A percentile compares a stretch with the other conserved stretches of the same genome.
Conservation (phyloP, 2,888 invertebrate species). For the Drosophila bunnanda region DNA sequence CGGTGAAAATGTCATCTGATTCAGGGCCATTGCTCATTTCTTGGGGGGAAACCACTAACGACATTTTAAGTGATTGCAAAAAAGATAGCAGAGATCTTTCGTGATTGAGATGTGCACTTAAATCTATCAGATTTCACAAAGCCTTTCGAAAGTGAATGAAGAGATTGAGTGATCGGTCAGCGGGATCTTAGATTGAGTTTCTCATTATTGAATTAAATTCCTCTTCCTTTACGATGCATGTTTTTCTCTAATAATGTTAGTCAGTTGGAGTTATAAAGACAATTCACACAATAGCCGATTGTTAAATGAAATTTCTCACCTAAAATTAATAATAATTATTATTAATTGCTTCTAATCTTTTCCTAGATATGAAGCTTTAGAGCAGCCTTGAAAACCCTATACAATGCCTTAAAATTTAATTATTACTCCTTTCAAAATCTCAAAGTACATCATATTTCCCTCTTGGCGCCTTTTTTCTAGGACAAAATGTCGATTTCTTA, state of each 20-base stretch:
- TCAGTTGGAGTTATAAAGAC: too few relatives aligned
- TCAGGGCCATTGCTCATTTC: conserved; percentile 39
- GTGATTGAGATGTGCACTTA: background rate
- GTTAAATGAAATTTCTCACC: conserved; percentile 2
- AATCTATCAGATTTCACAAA: background rate
- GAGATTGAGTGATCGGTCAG: background rate
- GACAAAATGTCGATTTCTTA: conserved; percentile 24
- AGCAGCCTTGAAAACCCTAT: conserved; percentile 14
- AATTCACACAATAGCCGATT: too few relatives aligned
- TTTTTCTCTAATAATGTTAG: too few relatives aligned
- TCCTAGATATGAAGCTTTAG: conserved; percentile 1
- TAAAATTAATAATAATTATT: background rate
- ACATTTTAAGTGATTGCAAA: conserved; percentile 28
- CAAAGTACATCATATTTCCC: background rate
- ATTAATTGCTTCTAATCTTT: conserved; percentile 19
- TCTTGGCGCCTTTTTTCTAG: conserved; percentile 62
- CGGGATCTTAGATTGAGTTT: background rate
- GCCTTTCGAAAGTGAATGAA: background rate
- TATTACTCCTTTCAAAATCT: conserved; percentile 5
- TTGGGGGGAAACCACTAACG: conserved; percentile 29
- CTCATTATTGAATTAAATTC: too few relatives aligned
- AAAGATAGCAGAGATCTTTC: conserved; percentile 6
- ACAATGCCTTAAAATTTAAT: conserved; percentile 21
- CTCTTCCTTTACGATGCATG: background rate
- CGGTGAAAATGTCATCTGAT: conserved; percentile 52